Base-by-base conservation (phyloP, 2,888 invertebrate genomes). In the Oconnorella tubifera region DNA sequence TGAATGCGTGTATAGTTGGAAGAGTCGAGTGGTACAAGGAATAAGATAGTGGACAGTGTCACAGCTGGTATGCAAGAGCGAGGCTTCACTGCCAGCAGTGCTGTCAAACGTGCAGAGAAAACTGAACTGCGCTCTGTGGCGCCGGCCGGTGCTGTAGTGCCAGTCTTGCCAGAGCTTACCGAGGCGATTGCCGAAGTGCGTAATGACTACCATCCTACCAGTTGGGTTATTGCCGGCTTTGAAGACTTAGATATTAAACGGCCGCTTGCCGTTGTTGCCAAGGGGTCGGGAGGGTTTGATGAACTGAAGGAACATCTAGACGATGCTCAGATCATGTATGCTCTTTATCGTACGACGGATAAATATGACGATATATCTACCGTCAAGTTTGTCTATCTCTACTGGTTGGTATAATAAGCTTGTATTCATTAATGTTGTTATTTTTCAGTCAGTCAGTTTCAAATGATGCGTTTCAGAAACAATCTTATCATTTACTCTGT, bases 381-480 rank as follows among this genome's bases (percentile, higher is more conserved):
- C 1, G 79, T 79, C 60, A 80, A 80, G 67, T 80, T 80, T 75
- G 79, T 79, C 56, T 80, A 74, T 64, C 76, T 80, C 49, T 73
- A 72, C 3, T 80, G 80, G 80, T 80, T 68, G 67, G 78, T 72
- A 3, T 31, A n/a, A n/a, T n/a, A n/a, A n/a, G n/a, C n/a, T n/a
- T n/a, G n/a, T n/a, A n/a, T n/a, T n/a, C n/a, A n/a, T n/a, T n/a
- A n/a, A n/a, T n/a, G n/a, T n/a, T n/a, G n/a, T n/a, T n/a, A n/a
- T n/a, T n/a, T n/a, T n/a, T n/a, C n/a, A n/a, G n/a, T n/a, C n/a
- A n/a, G n/a, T n/a, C n/a, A n/a, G n/a, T n/a, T n/a, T n/a, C n/a
- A n/a, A n/a, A n/a, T n/a, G n/a, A n/a, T n/a, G n/a, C n/a, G n/a
- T n/a, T n/a, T n/a, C n/a, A n/a, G n/a, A n/a, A n/a, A n/a, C n/a